Evolutionary conservation across 2,797 vertebrate species (phyloP).

Genomic region (Bovichtus diacanthus): DNA sequence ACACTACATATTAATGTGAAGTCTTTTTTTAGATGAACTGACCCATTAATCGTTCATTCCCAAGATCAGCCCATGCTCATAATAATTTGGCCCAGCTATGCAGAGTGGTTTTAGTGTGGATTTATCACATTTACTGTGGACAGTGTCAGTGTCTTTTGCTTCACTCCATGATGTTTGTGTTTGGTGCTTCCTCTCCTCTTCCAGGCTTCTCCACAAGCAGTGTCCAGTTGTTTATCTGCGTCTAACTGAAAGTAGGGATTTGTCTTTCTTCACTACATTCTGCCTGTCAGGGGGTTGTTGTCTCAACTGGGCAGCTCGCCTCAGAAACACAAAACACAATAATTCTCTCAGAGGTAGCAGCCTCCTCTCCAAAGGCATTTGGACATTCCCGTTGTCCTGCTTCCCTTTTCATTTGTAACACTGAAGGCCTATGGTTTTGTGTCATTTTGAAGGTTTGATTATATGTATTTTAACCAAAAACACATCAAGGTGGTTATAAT

Average conservation of each 20-base stretch:
- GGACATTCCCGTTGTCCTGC: slow-evolving; percentile 30
- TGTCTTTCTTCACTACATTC: slow-evolving; percentile 38
- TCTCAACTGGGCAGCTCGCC: slow-evolving; percentile 47
- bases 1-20: too few species aligned
- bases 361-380: slow-evolving; percentile 25
- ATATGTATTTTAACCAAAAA: slow-evolving; percentile 18
- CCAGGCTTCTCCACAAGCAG: slow-evolving; percentile 5
- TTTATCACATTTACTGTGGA: slow-evolving; percentile 5
- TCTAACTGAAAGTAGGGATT: slow-evolving; percentile 48
- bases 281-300: slow-evolving; percentile 50
- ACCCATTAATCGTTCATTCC: not conserved
- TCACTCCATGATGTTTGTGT: slow-evolving; percentile 13
- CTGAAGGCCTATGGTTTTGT: slow-evolving; percentile 24
- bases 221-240: slow-evolving; percentile 58
- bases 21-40: not conserved
- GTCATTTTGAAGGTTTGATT: slow-evolving; percentile 24
- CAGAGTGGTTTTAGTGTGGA: not conserved
- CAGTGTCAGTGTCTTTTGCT: slow-evolving; percentile 25
- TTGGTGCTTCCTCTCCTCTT: slow-evolving; percentile 13
- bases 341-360: slow-evolving; percentile 46
- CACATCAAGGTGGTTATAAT: not conserved
- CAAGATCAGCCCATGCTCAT: not conserved
- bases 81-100: not conserved
- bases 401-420: slow-evolving; percentile 22
- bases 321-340: slow-evolving; percentile 60